Conservation (phyloP, 2,888 invertebrate species). For the Cyclophora albipunctata region DNA sequence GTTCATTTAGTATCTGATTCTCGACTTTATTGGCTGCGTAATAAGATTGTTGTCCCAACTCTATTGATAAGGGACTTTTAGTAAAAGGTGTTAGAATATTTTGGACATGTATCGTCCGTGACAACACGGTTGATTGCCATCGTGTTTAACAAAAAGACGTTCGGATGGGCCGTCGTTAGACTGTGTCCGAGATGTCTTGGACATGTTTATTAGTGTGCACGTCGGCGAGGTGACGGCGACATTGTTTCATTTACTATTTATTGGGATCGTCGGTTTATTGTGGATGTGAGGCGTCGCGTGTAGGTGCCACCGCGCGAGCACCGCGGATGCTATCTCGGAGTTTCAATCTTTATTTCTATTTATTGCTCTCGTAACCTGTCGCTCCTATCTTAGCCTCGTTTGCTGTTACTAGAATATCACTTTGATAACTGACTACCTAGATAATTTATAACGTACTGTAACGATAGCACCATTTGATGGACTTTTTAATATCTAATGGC, state of each 20-base stretch:
- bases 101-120: constrained; percentile 22
- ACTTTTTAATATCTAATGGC: too few relatives aligned
- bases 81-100: constrained; percentile 19
- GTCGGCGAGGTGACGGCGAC: constrained; percentile 19
- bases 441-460: too few relatives aligned
- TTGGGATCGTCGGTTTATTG: constrained; percentile 15
- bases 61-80: too few relatives aligned
- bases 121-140: constrained; percentile 25
- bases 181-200: constrained; percentile 16
- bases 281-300: constrained; percentile 15
- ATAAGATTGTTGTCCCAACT: too few relatives aligned
- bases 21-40: too few relatives aligned
- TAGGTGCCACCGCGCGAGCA: not conserved
- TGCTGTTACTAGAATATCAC: constrained; percentile 9
- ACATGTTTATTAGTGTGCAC: constrained; percentile 25
- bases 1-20: too few relatives aligned
- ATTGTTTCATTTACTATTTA: constrained; percentile 19
- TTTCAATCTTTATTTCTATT: constrained; percentile 18
- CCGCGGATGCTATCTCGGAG: constrained; percentile 7
- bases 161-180: constrained; percentile 22
- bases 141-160: constrained; percentile 32
- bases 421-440: too few relatives aligned
- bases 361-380: constrained; percentile 13
- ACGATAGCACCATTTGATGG: too few relatives aligned
- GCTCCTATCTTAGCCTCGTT: constrained; percentile 7